Evolutionary conservation across 2,797 vertebrate species (phyloP), one percentile per base, ranked within the genome.

Genomic region (Muscicapa comitata): DNA sequence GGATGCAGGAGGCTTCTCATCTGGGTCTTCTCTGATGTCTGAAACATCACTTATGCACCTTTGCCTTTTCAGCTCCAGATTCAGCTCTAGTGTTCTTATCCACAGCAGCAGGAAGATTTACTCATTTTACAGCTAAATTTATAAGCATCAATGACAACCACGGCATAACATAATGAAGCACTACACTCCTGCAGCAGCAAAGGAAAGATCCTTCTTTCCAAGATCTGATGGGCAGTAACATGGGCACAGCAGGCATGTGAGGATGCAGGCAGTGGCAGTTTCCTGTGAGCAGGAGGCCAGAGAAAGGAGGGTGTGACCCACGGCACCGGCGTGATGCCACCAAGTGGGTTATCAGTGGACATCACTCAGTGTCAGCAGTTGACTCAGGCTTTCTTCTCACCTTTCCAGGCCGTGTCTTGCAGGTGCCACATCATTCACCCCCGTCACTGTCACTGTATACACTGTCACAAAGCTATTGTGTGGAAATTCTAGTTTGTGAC

Each of bases 191-290:
- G n/a, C 43, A 67, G 71, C 15, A 82, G 51, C 42, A 77, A 26
- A 57, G 2, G 20, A 57, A 58, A 4, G 17, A 38, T 9, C 45
- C 4, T 3, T 70, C 19, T 53, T 70, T 50, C 55, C 67, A 17
- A 54, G 67, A 17, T 11, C 54, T 55, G 33, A 35, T 29, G 74
- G 33, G 40, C 65, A 79, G 8, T 31, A 74, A 67, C 0, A 10
- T 31, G 33, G 62, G 24, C 4, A 28, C 6, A 2, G 19, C 15
- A 12, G 1, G 3, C 7, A 0, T 2, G 31, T 1, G 2, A 83
- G 78, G 25, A 76, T 4, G 3, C 51, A 43, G 47, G 40, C 53
- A 33, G 37, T 5, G 24, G 23, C 70, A 63, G 37, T 15, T 17
- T 25, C 25, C 38, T 55, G 4, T 24, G 53, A 61, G 48, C 2